Conservation (phyloP, 2,113 vertebrate genomes). For the Benitochromis conjunctus region DNA sequence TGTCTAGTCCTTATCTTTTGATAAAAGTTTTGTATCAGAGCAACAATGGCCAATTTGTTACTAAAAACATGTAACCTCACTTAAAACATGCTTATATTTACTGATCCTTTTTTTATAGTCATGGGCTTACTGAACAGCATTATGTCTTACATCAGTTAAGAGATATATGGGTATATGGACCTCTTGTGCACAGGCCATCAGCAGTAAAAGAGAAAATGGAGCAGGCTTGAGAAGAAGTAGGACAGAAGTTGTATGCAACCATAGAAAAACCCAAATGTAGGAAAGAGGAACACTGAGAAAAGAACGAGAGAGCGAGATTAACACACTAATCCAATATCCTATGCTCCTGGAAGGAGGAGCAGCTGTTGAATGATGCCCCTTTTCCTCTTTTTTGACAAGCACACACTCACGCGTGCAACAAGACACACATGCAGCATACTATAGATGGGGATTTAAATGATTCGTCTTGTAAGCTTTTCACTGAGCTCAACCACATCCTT, state of each 20-base stretch:
- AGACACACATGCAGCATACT: not conserved
- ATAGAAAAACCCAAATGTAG: not conserved
- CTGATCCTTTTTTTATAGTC: not conserved
- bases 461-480: slow-evolving; percentile 41
- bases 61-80: not conserved
- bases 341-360: slow-evolving; percentile 52
- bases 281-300: slow-evolving; percentile 47
- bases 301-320: slow-evolving; percentile 47
- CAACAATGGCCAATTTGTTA: not conserved
- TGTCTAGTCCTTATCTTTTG: not conserved
- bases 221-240: not conserved
- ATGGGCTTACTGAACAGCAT: not conserved
- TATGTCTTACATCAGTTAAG: not conserved
- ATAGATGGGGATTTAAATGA: not conserved
- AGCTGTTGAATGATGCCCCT: slow-evolving; percentile 46
- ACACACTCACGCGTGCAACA: not conserved
- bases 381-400: not conserved
- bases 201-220: not conserved
- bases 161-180: not conserved
- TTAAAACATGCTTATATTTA: not conserved
- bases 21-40: not conserved
- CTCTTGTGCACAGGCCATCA: not conserved
- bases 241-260: not conserved
- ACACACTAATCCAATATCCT: slow-evolving; percentile 66
- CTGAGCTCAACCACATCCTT: slow-evolving; percentile 62